Evolutionary conservation across 2,113 vertebrate species (phyloP).

Genomic region (Embiotoca jacksoni): DNA sequence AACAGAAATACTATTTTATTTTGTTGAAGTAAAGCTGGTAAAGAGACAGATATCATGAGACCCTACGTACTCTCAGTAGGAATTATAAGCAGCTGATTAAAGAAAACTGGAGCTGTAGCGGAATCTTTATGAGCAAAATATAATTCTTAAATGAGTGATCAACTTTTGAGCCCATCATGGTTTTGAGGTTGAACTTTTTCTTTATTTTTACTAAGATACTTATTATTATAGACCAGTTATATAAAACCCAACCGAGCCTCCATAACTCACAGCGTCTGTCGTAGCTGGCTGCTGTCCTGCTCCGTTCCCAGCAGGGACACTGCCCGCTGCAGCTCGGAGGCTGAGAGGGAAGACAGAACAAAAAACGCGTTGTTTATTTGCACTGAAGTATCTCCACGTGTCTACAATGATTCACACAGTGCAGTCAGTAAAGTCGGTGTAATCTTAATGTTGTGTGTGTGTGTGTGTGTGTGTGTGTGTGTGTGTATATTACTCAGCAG

Average conservation of each 20-base stretch:
- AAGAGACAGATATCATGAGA: too few relatives aligned
- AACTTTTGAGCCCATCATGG: too few relatives aligned
- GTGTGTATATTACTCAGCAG: slow-evolving; percentile 77
- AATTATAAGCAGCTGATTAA: too few relatives aligned
- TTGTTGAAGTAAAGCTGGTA: background rate
- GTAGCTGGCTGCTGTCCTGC: slow-evolving; percentile 89
- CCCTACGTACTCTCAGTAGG: background rate
- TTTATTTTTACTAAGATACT: too few relatives aligned
- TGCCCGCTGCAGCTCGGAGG: slow-evolving; percentile 92
- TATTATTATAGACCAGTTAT: too few relatives aligned
- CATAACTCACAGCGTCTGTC: slow-evolving; percentile 92
- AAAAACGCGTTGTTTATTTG: background rate
- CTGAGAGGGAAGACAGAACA: slow-evolving; percentile 72
- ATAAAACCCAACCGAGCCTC: too few relatives aligned
- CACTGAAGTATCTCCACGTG: background rate
- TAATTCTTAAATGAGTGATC: too few relatives aligned
- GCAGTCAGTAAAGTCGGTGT: background rate
- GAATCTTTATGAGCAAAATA: too few relatives aligned
- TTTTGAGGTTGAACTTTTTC: too few relatives aligned
- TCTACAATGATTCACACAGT: background rate
- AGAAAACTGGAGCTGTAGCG: too few relatives aligned
- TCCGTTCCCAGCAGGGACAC: slow-evolving; percentile 91
- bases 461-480: slow-evolving; percentile 14
- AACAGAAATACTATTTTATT: background rate
- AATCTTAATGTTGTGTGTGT: background rate